These are phyloP conservation scores for Martes martes DNA, from an alignment of 2,113 vertebrate species.

Conservation along the genomic window DNA sequence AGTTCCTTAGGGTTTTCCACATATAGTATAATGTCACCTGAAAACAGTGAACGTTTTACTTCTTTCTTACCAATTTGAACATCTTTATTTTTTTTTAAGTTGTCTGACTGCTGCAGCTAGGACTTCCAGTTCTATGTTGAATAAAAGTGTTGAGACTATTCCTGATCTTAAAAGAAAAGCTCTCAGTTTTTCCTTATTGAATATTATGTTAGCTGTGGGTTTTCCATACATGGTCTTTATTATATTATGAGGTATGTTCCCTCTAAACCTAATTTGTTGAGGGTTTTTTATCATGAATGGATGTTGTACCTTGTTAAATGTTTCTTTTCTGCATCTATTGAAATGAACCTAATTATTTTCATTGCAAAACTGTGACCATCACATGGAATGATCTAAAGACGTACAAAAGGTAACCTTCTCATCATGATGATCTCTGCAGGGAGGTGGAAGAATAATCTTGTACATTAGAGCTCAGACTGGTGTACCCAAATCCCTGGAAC, in stretches of 20 bases:
- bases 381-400: not conserved
- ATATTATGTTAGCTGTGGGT: not conserved
- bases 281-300: not conserved
- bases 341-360: not conserved
- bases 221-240: not conserved
- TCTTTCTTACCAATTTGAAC: not conserved
- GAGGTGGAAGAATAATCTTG: not conserved
- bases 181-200: not conserved
- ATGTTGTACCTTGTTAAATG: not conserved
- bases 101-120: not conserved
- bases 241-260: not conserved
- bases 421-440: not conserved
- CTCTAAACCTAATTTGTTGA: not conserved
- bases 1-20: not conserved
- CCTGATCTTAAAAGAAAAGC: not conserved
- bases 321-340: not conserved
- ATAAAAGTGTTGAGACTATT: not conserved
- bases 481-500: not conserved
- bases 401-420: not conserved
- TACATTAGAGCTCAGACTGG: accelerated
- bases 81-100: not conserved
- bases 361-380: not conserved
- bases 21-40: not conserved
- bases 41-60: not conserved
- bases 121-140: not conserved